phyloP scores from a whole-genome alignment of 2,113 vertebrate species.

The Lepisosteus osseus region DNA sequence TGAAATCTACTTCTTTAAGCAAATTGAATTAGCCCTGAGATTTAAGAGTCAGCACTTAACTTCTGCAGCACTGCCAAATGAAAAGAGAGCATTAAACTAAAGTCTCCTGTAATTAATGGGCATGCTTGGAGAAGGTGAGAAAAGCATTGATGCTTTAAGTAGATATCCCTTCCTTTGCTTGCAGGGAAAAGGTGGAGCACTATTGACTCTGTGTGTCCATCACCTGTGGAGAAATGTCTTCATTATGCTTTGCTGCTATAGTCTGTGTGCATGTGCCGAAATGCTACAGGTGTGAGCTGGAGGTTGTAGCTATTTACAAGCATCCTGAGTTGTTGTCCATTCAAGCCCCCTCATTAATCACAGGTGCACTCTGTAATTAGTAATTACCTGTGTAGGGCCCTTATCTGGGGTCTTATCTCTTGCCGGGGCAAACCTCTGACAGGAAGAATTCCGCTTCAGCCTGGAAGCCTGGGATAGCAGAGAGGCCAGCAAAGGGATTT shows the following conservation, averaged over 20 bases:
- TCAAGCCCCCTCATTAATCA: conserved; percentile 1
- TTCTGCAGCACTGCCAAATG: no score
- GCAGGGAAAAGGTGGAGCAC: neutral
- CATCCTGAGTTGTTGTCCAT: neutral
- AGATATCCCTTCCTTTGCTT: neutral
- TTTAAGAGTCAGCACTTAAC: no score
- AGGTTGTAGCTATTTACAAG: neutral
- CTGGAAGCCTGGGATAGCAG: no score
- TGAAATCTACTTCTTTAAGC: no score
- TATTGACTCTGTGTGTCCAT: neutral
- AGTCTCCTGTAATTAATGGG: neutral
- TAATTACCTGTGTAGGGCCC: neutral
- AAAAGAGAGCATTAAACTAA: no score
- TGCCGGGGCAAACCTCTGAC: no score
- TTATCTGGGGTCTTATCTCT: no score
- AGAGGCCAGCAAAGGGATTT: no score
- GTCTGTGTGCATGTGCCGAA: neutral
- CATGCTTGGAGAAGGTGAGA: neutral
- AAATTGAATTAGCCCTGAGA: no score
- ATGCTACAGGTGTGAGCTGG: neutral
- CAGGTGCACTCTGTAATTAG: conserved; percentile 2
- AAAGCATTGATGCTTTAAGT: no score
- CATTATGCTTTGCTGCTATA: neutral
- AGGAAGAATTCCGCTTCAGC: no score
- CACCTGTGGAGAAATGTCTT: neutral